These are phyloP conservation scores for Laupala kohalensis DNA, from an alignment of 1,140 invertebrate genomes.

Conservation along the genomic window DNA sequence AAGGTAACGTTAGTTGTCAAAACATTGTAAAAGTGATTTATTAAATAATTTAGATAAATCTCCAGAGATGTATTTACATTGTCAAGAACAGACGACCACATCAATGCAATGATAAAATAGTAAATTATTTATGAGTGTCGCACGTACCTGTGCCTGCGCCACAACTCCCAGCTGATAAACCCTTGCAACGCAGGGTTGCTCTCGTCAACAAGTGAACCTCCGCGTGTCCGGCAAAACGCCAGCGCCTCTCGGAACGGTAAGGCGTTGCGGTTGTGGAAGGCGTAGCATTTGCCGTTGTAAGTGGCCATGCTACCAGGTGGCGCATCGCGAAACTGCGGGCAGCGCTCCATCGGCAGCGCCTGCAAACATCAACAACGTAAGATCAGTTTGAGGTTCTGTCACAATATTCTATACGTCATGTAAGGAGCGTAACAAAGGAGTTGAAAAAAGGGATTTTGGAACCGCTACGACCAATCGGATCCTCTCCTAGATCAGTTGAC, in stretches of 20 bases:
- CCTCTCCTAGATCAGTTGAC: no score
- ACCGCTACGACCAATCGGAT: no score
- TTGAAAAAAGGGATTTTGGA: no score
- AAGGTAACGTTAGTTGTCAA: no score
- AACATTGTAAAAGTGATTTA: no score
- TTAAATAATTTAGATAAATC: no score
- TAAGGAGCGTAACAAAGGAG: no score
- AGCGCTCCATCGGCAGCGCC: conserved; percentile 82
- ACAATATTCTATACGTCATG: no score
- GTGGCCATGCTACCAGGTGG: conserved; percentile 83
- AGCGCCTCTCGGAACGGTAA: conserved; percentile 67
- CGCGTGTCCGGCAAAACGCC: conserved; percentile 63
- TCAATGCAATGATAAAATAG: neutral
- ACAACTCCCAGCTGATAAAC: conserved; percentile 88
- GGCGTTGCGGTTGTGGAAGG: conserved; percentile 84
- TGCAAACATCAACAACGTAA: conserved; percentile 19
- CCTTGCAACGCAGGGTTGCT: conserved; percentile 88
- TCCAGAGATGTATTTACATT: no score
- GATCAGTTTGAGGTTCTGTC: no score
- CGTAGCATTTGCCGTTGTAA: conserved; percentile 92
- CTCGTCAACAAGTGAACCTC: conserved; percentile 77
- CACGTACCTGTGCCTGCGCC: conserved; percentile 64
- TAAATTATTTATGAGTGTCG: neutral
- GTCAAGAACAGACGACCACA: neutral
- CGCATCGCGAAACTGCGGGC: conserved; percentile 83